phyloP scores from a whole-genome alignment of 2,888 invertebrate species.

The Euplagia quadripunctaria region DNA sequence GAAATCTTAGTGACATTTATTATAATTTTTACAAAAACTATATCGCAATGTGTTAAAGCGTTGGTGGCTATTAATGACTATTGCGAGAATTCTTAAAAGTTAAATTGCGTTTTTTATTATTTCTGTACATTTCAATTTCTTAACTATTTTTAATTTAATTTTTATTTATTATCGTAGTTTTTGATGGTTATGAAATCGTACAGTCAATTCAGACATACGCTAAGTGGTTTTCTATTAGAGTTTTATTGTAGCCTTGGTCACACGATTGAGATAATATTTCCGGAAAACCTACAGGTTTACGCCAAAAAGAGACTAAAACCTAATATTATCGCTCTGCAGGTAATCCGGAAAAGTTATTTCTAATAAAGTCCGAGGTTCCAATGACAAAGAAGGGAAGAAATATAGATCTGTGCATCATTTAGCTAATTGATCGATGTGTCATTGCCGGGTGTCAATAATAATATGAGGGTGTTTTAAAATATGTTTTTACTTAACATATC shows the following conservation, averaged over 20 bases:
- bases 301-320: too few species aligned
- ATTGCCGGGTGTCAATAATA: background rate
- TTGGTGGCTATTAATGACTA: too few species aligned
- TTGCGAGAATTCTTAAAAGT: background rate
- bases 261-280: background rate
- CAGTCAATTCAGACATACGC: background rate
- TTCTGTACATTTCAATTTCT: background rate
- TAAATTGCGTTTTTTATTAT: background rate
- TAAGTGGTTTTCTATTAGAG: background rate
- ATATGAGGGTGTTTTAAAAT: background rate
- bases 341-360: background rate
- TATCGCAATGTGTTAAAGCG: too few species aligned
- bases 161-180: too few species aligned
- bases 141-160: too few species aligned
- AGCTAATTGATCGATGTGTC: background rate
- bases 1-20: too few species aligned
- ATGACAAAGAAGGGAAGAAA: background rate
- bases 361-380: background rate
- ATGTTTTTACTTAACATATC: background rate
- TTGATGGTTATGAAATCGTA: too few species aligned
- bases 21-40: too few species aligned
- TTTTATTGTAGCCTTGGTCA: background rate
- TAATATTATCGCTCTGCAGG: background rate
- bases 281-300: too few species aligned
- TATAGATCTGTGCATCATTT: background rate